These are phyloP conservation scores for Neosalanx taihuensis DNA, from an alignment of 2,797 vertebrate species.

Conservation along the genomic window DNA sequence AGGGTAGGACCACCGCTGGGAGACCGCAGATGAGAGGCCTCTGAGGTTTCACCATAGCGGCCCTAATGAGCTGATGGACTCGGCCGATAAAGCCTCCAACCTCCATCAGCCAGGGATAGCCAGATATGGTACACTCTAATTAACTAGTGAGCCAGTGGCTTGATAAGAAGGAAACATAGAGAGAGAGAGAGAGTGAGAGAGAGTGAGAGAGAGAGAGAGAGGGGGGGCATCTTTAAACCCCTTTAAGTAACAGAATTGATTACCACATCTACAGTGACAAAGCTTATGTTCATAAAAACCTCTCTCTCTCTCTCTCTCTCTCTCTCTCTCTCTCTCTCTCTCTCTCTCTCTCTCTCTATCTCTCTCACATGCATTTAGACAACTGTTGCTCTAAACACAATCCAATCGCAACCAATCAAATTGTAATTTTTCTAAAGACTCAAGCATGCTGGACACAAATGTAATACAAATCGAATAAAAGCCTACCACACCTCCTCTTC, in stretches of 20 bases:
- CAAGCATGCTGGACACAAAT: too few relatives aligned
- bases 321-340: too few relatives aligned
- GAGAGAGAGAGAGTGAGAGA: background rate
- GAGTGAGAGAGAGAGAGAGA: too few relatives aligned
- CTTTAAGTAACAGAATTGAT: background rate
- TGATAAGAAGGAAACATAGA: background rate
- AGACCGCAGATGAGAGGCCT: background rate
- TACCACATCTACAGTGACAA: background rate
- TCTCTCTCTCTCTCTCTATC: too few relatives aligned
- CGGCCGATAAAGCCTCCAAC: constrained; percentile 22
- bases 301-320: too few relatives aligned
- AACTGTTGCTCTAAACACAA: too few relatives aligned
- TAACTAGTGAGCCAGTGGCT: constrained; percentile 16
- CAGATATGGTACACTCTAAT: constrained; percentile 8
- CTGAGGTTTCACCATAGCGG: background rate
- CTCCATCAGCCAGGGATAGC: constrained; percentile 19
- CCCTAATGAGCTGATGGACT: constrained; percentile 28
- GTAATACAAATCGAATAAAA: too few relatives aligned
- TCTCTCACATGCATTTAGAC: too few relatives aligned
- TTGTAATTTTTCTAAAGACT: too few relatives aligned
- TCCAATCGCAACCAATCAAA: too few relatives aligned
- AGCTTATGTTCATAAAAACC: background rate
- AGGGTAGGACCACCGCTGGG: background rate
- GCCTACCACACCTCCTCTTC: too few relatives aligned
- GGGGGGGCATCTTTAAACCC: background rate